Evolutionary conservation across 2,888 invertebrate species (phyloP).

Genomic region (Punctoribates punctum): DNA sequence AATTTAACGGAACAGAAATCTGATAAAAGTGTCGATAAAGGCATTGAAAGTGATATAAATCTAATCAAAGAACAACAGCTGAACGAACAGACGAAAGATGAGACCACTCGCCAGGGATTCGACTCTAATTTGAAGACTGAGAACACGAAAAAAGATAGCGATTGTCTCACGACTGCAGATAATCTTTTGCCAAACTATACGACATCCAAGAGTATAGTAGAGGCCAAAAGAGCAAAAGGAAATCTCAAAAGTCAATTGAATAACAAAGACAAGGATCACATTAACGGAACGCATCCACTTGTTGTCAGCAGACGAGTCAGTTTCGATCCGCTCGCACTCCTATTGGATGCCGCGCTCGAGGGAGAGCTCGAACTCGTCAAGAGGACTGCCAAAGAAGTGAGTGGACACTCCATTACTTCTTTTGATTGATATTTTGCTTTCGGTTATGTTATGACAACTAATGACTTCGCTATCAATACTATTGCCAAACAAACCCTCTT

Average conservation of each 20-base stretch:
- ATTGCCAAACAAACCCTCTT: too few relatives aligned
- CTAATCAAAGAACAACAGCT: conserved; percentile 24
- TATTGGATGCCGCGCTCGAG: conserved; percentile 94
- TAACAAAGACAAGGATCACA: conserved; percentile 11
- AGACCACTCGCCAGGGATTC: background rate
- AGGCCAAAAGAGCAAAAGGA: conserved; percentile 59
- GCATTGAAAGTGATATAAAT: conserved; percentile 27
- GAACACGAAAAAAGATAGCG: conserved; percentile 23
- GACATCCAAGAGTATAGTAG: background rate
- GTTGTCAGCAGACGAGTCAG: conserved; percentile 68
- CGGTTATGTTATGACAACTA: background rate
- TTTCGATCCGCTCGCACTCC: conserved; percentile 92
- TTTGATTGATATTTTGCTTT: background rate
- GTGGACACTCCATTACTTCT: conserved; percentile 34
- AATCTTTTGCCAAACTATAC: background rate
- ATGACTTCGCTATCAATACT: background rate
- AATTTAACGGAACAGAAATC: background rate
- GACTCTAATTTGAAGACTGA: conserved; percentile 27
- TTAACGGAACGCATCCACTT: background rate
- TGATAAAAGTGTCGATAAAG: conserved; percentile 15
- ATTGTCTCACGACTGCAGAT: background rate
- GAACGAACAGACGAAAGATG: background rate
- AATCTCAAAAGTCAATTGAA: conserved; percentile 63
- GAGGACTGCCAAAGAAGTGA: conserved; percentile 74
- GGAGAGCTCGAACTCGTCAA: conserved; percentile 95